Percentiles rank a stretch among this genome's conserved stretches.
phyloP scores from a whole-genome alignment of 2,113 vertebrate species.

The Carassius auratus region DNA sequence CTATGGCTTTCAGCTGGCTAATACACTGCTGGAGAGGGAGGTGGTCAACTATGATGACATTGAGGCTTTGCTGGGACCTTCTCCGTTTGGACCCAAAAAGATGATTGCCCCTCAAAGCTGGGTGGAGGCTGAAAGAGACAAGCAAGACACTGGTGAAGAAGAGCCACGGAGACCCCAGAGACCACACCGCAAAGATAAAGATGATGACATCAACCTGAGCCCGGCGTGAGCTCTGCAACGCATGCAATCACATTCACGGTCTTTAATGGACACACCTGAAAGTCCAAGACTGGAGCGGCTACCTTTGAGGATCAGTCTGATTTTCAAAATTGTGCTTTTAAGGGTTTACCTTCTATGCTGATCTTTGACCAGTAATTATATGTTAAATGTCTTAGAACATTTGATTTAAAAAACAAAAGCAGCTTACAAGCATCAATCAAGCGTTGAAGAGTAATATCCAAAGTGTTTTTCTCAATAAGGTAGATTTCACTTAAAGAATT shows the following conservation, averaged over 20 bases:
- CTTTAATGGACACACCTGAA: neutral
- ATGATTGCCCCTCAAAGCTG: constrained; percentile 92
- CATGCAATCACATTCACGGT: neutral
- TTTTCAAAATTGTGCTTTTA: neutral
- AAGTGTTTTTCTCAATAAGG: too few relatives aligned
- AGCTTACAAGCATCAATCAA: too few relatives aligned
- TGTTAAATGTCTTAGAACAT: too few relatives aligned
- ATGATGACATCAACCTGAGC: constrained; percentile 73
- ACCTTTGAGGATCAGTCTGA: neutral
- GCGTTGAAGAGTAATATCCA: too few relatives aligned
- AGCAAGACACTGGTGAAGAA: constrained; percentile 84
- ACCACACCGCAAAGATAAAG: constrained; percentile 67
- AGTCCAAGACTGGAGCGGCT: neutral
- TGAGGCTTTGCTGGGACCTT: constrained; percentile 87
- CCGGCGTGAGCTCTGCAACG: constrained; percentile 63
- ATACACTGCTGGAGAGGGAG: constrained; percentile 88
- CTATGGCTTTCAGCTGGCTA: constrained; percentile 80
- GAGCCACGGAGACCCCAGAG: constrained; percentile 71
- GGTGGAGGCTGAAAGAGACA: constrained; percentile 88
- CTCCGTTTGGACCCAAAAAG: constrained; percentile 90
- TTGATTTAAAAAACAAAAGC: too few relatives aligned
- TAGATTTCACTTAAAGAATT: too few relatives aligned
- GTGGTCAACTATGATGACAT: constrained; percentile 97
- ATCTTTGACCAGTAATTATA: too few relatives aligned
- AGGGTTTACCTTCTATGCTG: neutral